Conservation (phyloP, 2,113 vertebrate genomes). For the Budorcas taxicolor region DNA sequence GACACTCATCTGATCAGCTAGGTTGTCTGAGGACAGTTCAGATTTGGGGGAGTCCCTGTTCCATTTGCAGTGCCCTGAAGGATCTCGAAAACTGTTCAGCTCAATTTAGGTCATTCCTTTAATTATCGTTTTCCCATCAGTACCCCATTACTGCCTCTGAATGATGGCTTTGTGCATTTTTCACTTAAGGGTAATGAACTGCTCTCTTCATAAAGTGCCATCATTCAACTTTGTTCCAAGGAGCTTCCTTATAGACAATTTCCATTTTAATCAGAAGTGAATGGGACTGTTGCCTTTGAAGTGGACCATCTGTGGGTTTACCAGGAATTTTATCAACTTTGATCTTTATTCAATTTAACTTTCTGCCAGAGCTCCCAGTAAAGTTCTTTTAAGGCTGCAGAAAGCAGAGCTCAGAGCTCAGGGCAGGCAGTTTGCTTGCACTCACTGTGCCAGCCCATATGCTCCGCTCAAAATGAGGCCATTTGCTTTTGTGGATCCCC, state of each 20-base stretch:
- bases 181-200: slow-evolving; percentile 61
- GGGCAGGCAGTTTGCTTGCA: not conserved
- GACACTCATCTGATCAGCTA: not conserved
- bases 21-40: not conserved
- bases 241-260: slow-evolving; percentile 58
- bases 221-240: slow-evolving; percentile 58
- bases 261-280: slow-evolving; percentile 67
- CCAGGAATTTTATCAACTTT: slow-evolving; percentile 55
- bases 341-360: slow-evolving; percentile 63
- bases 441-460: not conserved
- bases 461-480: not conserved
- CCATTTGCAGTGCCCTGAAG: slow-evolving; percentile 13
- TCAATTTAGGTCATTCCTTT: slow-evolving; percentile 39
- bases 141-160: slow-evolving; percentile 43
- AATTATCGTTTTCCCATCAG: slow-evolving; percentile 26
- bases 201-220: slow-evolving; percentile 51
- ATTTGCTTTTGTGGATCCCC: not conserved
- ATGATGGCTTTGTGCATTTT: slow-evolving; percentile 50
- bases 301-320: slow-evolving; percentile 59
- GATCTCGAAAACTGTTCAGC: slow-evolving; percentile 20
- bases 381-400: slow-evolving; percentile 38
- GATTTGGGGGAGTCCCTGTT: not conserved
- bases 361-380: slow-evolving; percentile 45
- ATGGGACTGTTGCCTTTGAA: slow-evolving; percentile 50
- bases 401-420: not conserved